These are phyloP conservation scores for Lutjanus argentimaculatus DNA, from an alignment of 2,797 vertebrate genomes.

Conservation along the genomic window DNA sequence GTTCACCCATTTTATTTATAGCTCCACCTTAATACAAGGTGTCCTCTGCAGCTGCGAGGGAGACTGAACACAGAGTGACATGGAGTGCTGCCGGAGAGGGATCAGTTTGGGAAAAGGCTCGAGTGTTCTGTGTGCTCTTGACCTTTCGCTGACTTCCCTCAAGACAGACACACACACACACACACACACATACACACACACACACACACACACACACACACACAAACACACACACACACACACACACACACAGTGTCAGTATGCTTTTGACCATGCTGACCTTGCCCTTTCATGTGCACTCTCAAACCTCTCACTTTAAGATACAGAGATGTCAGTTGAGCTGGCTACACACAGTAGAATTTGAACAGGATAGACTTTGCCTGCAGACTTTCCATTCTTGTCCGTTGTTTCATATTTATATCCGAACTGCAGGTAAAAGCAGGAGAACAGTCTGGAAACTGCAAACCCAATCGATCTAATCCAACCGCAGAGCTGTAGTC, in stretches of 20 bases:
- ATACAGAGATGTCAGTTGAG: not conserved
- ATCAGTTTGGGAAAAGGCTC: slow-evolving; percentile 35
- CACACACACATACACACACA: slow-evolving; percentile 12
- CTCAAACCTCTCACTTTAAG: not conserved
- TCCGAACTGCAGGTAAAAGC: not conserved
- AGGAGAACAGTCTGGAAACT: slow-evolving; percentile 22
- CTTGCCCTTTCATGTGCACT: slow-evolving; percentile 10
- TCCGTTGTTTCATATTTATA: slow-evolving; percentile 31
- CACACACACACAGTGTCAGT: slow-evolving; percentile 8
- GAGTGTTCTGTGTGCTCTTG: slow-evolving; percentile 27
- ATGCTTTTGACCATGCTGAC: slow-evolving; percentile 37
- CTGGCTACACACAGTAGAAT: not conserved
- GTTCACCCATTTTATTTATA: slow-evolving; percentile 38
- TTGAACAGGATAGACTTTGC: slow-evolving; percentile 13
- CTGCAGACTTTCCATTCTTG: not conserved
- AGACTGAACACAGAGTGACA: slow-evolving; percentile 20
- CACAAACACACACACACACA: slow-evolving; percentile 2
- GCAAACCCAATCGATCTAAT: not conserved
- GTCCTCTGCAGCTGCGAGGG: slow-evolving; percentile 37
- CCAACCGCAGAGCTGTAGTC: slow-evolving; percentile 24
- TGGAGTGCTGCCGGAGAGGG: slow-evolving; percentile 18
- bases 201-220: not conserved
- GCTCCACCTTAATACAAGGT: slow-evolving; percentile 14
- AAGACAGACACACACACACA: slow-evolving; percentile 13
- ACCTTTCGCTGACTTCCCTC: slow-evolving; percentile 39